A percentile compares a stretch with the other conserved stretches of the same genome.
phyloP scores from a whole-genome alignment of 2,113 vertebrate species.

The Hydropotes inermis region DNA sequence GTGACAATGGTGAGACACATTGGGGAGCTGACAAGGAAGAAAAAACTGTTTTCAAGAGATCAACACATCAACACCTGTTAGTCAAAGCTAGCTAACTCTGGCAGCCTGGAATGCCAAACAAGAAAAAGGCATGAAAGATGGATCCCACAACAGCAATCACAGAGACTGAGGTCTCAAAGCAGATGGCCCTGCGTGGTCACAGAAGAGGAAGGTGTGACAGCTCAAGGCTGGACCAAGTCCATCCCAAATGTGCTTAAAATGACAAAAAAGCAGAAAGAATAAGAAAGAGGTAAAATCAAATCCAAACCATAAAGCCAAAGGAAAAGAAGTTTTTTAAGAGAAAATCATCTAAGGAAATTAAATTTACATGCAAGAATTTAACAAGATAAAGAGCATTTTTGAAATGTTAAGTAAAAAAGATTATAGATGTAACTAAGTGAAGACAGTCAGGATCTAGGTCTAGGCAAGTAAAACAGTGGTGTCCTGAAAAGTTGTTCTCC shows the following conservation, averaged over 20 bases:
- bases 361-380: not conserved
- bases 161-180: not conserved
- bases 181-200: not conserved
- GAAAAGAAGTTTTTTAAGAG: not conserved
- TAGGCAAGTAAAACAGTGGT: not conserved
- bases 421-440: not conserved
- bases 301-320: not conserved
- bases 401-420: slow-evolving; percentile 19
- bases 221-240: not conserved
- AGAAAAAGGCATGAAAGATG: not conserved
- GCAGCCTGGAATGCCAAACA: not conserved
- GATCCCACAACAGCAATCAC: not conserved
- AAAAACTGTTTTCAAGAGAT: slow-evolving; percentile 26
- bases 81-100: not conserved
- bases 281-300: not conserved
- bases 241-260: not conserved
- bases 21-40: not conserved
- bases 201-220: not conserved
- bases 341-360: not conserved
- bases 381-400: not conserved
- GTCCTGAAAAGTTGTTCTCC: not conserved
- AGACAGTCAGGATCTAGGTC: not conserved
- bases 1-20: not conserved
- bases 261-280: not conserved
- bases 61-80: slow-evolving; percentile 44